Conservation (phyloP, 2,888 invertebrate species). For the Neria commutata region DNA sequence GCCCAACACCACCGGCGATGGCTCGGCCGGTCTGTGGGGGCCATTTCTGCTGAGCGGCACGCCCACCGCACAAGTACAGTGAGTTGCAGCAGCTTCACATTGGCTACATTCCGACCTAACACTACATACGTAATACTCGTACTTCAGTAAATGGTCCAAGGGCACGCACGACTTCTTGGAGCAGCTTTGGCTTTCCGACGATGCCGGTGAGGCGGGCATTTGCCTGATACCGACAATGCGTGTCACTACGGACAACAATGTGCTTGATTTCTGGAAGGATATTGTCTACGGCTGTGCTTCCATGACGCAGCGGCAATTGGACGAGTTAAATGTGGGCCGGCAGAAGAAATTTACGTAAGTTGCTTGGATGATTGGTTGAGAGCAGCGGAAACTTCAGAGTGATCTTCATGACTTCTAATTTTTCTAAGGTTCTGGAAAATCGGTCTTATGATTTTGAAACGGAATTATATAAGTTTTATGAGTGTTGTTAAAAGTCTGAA, state of each 20-base stretch:
- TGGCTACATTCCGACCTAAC: too few species aligned
- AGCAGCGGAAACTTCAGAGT: too few species aligned
- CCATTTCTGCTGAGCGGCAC: conserved; percentile 71
- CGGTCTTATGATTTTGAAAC: neutral
- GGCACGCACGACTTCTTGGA: conserved; percentile 68
- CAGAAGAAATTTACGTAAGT: conserved; percentile 60
- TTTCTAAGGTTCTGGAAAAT: neutral
- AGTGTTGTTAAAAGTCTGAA: too few species aligned
- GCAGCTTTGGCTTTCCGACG: conserved; percentile 68
- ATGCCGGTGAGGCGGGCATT: conserved; percentile 63
- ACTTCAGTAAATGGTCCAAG: conserved; percentile 69
- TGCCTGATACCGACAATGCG: conserved; percentile 62
- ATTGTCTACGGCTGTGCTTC: conserved; percentile 62
- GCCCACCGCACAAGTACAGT: conserved; percentile 65
- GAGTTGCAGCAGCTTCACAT: conserved; percentile 33
- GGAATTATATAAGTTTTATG: too few species aligned
- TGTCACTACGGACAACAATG: conserved; percentile 47
- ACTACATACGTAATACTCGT: neutral
- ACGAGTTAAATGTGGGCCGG: conserved; percentile 53
- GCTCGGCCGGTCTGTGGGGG: conserved; percentile 78
- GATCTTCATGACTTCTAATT: too few species aligned
- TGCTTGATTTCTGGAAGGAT: conserved; percentile 60
- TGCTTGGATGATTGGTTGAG: too few species aligned
- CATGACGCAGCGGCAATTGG: conserved; percentile 54
- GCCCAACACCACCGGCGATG: conserved; percentile 78